Evolutionary conservation across 2,113 vertebrate genomes (phyloP), one percentile per base, ranked within the genome.

Genomic region (Entelurus aequoreus): DNA sequence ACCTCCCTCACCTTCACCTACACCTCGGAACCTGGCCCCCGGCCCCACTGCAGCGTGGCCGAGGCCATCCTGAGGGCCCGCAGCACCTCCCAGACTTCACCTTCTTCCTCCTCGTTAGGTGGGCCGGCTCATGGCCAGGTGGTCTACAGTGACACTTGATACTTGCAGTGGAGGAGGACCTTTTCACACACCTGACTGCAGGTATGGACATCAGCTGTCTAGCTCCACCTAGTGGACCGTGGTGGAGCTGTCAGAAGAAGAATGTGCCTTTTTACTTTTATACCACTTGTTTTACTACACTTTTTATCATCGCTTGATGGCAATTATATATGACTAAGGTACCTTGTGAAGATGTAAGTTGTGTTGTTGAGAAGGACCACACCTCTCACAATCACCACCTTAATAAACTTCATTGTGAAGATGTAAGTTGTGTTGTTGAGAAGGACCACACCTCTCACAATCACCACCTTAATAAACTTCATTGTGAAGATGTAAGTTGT

Each of bases 1-100:
- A 98, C 96, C 55, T 95, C 94, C 84, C 93, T 98, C 89, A 98
- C 96, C 74, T 98, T 98, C 62, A 98, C 96, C 1, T 98, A 98
- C 90, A 98, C 96, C 0, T 95, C 96, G 1, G 96, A 98, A 68
- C 96, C 96, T 0, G 96, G 96, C 63, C 96, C 95, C 0, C 90
- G 95, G 13, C 95, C 95, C 56, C 96, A 98, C 80, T 98, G 95
- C 92, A 94, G 93, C 0, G 95, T 94, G 0, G 94, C 96, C 0
- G 95, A 95, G 66, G 94, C 93, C 55, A 98, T 98, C 75, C 91
- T 98, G 68, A 90, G 94, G 79, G 91, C 94, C 78, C 83, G 80
- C 37, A 94, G 86, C 75, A 92, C 92, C 1, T 94, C 93, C 37
- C 54, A 56, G n/a, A 56, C 55, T 0, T 88, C 87, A 0, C 77